Percentiles rank a stretch among this genome's conserved stretches.
These are phyloP conservation scores for Bedellia somnulentella DNA, from an alignment of 2,888 invertebrate species.

Conservation along the genomic window DNA sequence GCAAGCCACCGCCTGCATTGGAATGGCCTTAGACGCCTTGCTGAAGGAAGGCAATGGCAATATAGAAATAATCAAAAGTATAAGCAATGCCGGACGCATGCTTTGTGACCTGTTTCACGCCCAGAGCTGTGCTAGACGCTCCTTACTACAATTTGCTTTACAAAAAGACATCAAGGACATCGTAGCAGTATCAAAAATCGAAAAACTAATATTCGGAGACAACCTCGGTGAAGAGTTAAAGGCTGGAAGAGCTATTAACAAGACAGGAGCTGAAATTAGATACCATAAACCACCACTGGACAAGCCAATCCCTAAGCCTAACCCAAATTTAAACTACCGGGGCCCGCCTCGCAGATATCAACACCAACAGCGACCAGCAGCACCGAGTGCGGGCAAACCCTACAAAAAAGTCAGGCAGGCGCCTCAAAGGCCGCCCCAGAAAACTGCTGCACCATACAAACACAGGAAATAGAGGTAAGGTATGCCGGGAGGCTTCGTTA, in stretches of 20 bases:
- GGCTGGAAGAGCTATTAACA: constrained; percentile 11
- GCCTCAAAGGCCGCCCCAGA: too few species aligned
- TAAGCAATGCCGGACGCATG: too few species aligned
- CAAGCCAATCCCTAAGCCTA: too few species aligned
- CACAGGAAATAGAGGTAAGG: constrained; percentile 5
- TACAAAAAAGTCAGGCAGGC: too few species aligned
- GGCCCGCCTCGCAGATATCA: too few species aligned
- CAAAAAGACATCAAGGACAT: constrained; percentile 13
- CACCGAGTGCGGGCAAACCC: background rate
- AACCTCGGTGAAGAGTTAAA: constrained; percentile 10
- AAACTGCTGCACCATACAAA: background rate
- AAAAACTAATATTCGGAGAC: constrained; percentile 11
- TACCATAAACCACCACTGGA: background rate
- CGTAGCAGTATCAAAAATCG: constrained; percentile 8
- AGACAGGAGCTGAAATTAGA: constrained; percentile 10
- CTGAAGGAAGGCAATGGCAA: too few species aligned
- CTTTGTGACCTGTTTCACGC: constrained; percentile 10
- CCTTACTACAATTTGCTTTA: constrained; percentile 7
- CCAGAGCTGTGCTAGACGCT: constrained; percentile 9
- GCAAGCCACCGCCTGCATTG: too few species aligned
- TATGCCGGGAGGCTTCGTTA: constrained; percentile 8
- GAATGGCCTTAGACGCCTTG: too few species aligned
- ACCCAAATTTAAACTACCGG: too few species aligned
- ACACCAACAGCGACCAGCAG: background rate
- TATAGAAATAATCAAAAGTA: too few species aligned